phyloP scores from a whole-genome alignment of 1,140 invertebrate species.

The Leptinotarsa lineolata region DNA sequence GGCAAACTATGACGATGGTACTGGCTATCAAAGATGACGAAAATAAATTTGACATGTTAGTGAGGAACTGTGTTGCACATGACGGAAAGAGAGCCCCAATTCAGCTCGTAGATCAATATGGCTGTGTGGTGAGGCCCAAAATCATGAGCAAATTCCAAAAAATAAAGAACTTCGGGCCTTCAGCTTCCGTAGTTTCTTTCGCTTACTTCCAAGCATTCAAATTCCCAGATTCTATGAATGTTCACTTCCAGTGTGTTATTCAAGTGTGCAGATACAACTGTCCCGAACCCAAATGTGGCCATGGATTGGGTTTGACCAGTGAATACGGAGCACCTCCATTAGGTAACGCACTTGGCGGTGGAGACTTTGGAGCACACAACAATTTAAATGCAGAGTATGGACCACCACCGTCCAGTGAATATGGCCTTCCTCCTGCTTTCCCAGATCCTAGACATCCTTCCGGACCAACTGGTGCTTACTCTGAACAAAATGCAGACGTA shows the following conservation, averaged over 20 bases:
- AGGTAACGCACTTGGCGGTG: slow-evolving; percentile 61
- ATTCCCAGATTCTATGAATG: slow-evolving; percentile 96
- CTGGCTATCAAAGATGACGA: slow-evolving; percentile 93
- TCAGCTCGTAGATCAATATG: slow-evolving; percentile 88
- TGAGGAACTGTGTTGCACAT: slow-evolving; percentile 91
- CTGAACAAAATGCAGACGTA: slow-evolving; percentile 78
- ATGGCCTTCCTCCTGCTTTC: slow-evolving; percentile 75
- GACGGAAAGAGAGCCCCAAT: slow-evolving; percentile 91
- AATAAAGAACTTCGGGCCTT: slow-evolving; percentile 93
- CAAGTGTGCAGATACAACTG: slow-evolving; percentile 93
- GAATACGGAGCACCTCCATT: slow-evolving; percentile 70
- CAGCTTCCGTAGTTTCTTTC: slow-evolving; percentile 90
- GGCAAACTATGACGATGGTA: slow-evolving; percentile 96
- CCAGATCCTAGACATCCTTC: slow-evolving; percentile 82
- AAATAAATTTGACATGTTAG: slow-evolving; percentile 94
- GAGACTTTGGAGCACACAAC: slow-evolving; percentile 69
- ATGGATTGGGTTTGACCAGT: slow-evolving; percentile 62
- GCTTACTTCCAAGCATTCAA: slow-evolving; percentile 97
- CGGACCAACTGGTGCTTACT: slow-evolving; percentile 78
- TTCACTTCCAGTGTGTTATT: slow-evolving; percentile 95
- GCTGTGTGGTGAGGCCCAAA: slow-evolving; percentile 89
- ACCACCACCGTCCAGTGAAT: slow-evolving; percentile 67
- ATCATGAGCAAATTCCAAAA: slow-evolving; percentile 96
- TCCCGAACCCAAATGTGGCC: slow-evolving; percentile 85
- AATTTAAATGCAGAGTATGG: slow-evolving; percentile 72